These are phyloP conservation scores for Penaeus monodon DNA, from an alignment of 2,888 invertebrate genomes.

Conservation along the genomic window DNA sequence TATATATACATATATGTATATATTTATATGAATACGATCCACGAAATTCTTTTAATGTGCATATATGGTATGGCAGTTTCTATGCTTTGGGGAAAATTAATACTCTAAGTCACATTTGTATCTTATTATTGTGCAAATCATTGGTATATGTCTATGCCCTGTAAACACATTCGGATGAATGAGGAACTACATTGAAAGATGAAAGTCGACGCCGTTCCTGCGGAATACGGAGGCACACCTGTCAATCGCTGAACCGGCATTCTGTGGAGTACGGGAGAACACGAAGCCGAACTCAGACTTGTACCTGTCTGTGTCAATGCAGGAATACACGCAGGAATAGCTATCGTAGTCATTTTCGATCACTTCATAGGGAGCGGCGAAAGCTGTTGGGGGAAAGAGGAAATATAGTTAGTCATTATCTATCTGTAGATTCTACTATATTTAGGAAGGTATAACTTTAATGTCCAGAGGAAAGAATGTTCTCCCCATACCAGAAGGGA, in stretches of 20 bases:
- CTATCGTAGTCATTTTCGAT: conserved; percentile 43
- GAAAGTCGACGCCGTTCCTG: conserved; percentile 31
- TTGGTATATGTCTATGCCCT: not conserved
- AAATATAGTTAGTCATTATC: no score
- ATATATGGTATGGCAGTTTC: no score
- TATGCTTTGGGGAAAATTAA: no score
- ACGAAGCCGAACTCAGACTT: conserved; percentile 43
- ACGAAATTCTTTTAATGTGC: no score
- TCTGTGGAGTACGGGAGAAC: conserved; percentile 13
- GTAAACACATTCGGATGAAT: conserved; percentile 23
- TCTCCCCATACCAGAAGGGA: no score
- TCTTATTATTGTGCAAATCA: no score
- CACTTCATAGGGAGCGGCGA: conserved; percentile 28
- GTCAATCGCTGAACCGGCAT: conserved; percentile 12
- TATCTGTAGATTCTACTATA: no score
- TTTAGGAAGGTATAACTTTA: no score
- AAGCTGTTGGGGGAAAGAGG: not conserved
- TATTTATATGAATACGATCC: no score
- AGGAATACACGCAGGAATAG: conserved; percentile 40
- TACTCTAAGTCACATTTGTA: no score
- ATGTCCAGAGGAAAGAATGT: no score
- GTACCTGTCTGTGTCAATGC: conserved; percentile 13
- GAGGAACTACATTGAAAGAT: conserved; percentile 15
- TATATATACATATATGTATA: no score
- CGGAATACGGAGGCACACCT: conserved; percentile 28